phyloP scores from a whole-genome alignment of 35 echinoderm and acorn worm genomes.

The Ptychodera flava region DNA sequence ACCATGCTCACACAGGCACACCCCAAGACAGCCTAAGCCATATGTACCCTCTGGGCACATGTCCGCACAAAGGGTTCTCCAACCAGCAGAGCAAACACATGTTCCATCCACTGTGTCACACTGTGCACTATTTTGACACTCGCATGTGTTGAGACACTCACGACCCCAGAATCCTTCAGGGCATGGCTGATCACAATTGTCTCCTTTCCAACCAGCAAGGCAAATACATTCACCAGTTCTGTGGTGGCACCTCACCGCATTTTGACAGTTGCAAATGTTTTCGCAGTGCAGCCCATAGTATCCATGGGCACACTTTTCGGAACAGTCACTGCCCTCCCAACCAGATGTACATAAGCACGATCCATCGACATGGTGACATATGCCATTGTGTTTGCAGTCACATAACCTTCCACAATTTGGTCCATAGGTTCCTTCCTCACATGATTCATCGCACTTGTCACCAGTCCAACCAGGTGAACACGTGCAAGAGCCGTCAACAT shows the following conservation, averaged over 20 bases:
- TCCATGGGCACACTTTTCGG: constrained; percentile 44
- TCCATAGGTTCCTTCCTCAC: constrained; percentile 47
- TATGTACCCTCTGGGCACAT: constrained; percentile 15
- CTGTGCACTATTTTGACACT: not conserved
- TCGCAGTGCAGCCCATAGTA: constrained; percentile 56
- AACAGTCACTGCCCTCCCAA: constrained; percentile 49
- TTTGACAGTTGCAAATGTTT: constrained; percentile 38
- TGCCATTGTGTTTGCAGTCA: constrained; percentile 49
- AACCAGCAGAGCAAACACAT: constrained; percentile 49
- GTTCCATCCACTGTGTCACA: constrained; percentile 33
- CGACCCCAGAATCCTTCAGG: constrained; percentile 31
- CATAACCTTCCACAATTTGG: constrained; percentile 54
- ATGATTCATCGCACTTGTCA: constrained; percentile 37
- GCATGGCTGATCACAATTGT: constrained; percentile 55
- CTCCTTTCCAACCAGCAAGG: constrained; percentile 58
- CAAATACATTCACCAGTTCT: constrained; percentile 67
- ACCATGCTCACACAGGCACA: constrained; percentile 51
- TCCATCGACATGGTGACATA: constrained; percentile 41
- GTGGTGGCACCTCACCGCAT: constrained; percentile 45
- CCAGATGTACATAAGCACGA: constrained; percentile 68
- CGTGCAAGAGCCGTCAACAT: constrained; percentile 58
- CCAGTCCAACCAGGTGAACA: constrained; percentile 76
- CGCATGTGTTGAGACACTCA: not conserved
- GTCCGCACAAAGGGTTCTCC: not conserved
- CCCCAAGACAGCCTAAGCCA: constrained; percentile 39